Evolutionary conservation across 2,888 invertebrate species (phyloP).

Genomic region (Cyclophora albipunctata): DNA sequence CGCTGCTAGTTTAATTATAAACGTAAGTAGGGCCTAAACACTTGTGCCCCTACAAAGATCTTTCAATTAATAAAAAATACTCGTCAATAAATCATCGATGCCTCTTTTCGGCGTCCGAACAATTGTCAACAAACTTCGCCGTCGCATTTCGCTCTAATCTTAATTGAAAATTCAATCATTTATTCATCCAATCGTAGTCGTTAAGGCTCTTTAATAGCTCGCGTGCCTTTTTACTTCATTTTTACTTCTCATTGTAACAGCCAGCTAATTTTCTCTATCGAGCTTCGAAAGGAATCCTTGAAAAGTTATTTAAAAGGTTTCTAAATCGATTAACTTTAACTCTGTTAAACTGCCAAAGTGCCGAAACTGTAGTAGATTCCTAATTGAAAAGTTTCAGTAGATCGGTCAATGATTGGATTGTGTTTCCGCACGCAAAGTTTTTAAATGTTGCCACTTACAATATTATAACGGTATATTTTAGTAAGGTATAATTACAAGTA

Average conservation of each 20-base stretch:
- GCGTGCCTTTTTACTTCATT: constrained; percentile 52
- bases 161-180: constrained; percentile 73
- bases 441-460: constrained; percentile 1
- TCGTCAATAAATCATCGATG: constrained; percentile 30
- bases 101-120: constrained; percentile 29
- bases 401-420: constrained; percentile 1
- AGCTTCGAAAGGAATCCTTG: constrained; percentile 10
- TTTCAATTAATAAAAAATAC: constrained; percentile 28
- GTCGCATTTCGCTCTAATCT: constrained; percentile 52
- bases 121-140: constrained; percentile 58
- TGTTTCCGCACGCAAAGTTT: not conserved
- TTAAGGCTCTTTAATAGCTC: constrained; percentile 59
- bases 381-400: constrained; percentile 8
- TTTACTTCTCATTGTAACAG: constrained; percentile 51
- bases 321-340: constrained; percentile 13
- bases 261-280: constrained; percentile 50
- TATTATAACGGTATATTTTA: too few species aligned
- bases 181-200: constrained; percentile 66
- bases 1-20: too few species aligned
- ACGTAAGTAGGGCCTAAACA: not conserved
- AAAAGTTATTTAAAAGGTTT: constrained; percentile 20
- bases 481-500: too few species aligned
- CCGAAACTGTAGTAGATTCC: constrained; percentile 4
- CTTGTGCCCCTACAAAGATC: constrained; percentile 3
- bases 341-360: constrained; percentile 12